Evolutionary conservation across 2,888 invertebrate species (phyloP).

Genomic region (Epinotia nisella): DNA sequence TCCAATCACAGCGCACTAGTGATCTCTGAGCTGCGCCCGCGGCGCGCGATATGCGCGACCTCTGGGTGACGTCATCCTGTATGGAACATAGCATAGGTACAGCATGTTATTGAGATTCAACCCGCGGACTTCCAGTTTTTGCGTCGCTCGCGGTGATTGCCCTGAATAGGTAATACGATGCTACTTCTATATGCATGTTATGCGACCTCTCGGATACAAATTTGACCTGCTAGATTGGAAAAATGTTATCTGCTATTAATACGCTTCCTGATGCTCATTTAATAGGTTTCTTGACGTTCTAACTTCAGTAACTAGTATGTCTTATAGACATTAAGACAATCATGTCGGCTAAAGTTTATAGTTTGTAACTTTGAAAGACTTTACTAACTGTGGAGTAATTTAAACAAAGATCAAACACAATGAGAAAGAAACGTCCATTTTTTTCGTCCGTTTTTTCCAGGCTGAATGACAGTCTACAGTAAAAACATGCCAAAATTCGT

Average conservation of each 20-base stretch:
- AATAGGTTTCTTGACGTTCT: too few relatives aligned
- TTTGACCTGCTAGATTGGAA: slow-evolving; percentile 56
- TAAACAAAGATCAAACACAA: too few relatives aligned
- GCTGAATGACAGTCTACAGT: too few relatives aligned
- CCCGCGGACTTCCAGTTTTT: slow-evolving; percentile 71
- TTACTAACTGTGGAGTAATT: too few relatives aligned
- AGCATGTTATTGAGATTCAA: slow-evolving; percentile 71
- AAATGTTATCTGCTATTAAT: background rate
- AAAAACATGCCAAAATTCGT: too few relatives aligned
- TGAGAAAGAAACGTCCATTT: too few relatives aligned
- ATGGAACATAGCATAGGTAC: slow-evolving; percentile 60
- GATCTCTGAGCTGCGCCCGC: slow-evolving; percentile 66
- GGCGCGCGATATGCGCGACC: slow-evolving; percentile 71
- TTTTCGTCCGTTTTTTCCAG: too few relatives aligned
- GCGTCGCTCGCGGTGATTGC: slow-evolving; percentile 57
- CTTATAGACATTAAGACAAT: too few relatives aligned
- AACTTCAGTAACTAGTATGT: too few relatives aligned
- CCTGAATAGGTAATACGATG: slow-evolving; percentile 52
- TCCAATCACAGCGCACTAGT: slow-evolving; percentile 77
- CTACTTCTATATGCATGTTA: slow-evolving; percentile 14
- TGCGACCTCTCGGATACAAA: slow-evolving; percentile 57
- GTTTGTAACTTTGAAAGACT: too few relatives aligned
- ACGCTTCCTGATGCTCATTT: background rate
- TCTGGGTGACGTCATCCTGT: slow-evolving; percentile 77
- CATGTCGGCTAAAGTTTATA: too few relatives aligned